These are phyloP conservation scores for Apoda limacodes DNA, from an alignment of 2,888 invertebrate species.

Conservation along the genomic window DNA sequence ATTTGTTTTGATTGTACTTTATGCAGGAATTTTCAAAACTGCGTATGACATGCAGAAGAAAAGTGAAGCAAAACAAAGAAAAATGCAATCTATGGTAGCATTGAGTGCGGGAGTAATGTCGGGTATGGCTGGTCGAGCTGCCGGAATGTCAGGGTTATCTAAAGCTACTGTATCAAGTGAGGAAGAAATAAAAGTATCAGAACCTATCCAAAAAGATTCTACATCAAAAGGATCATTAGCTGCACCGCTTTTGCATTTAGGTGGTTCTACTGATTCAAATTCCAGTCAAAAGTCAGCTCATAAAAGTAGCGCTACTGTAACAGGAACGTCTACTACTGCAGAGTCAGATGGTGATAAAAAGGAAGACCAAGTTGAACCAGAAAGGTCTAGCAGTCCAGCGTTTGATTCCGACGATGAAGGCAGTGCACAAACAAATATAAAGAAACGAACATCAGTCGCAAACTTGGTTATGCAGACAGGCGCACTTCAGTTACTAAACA, in stretches of 20 bases:
- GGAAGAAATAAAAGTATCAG: constrained; percentile 74
- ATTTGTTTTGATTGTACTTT: constrained; percentile 93
- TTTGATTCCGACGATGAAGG: constrained; percentile 97
- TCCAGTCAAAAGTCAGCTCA: constrained; percentile 72
- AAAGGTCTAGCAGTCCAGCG: constrained; percentile 91
- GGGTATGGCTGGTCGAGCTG: constrained; percentile 89
- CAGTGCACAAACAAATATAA: constrained; percentile 68
- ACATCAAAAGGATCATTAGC: constrained; percentile 49
- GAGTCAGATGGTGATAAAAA: constrained; percentile 59
- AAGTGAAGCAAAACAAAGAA: constrained; percentile 94
- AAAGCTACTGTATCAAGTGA: constrained; percentile 80
- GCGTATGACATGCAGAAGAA: constrained; percentile 98
- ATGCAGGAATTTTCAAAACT: constrained; percentile 97
- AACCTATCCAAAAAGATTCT: constrained; percentile 47
- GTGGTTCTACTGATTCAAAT: constrained; percentile 68
- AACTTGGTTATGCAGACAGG: constrained; percentile 78
- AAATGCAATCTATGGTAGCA: constrained; percentile 96
- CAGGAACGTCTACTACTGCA: constrained; percentile 68
- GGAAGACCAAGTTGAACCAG: constrained; percentile 69
- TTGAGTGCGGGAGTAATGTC: constrained; percentile 91
- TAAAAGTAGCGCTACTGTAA: constrained; percentile 68
- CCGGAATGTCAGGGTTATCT: constrained; percentile 86
- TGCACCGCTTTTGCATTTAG: constrained; percentile 47
- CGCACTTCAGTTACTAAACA: constrained; percentile 60
- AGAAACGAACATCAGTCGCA: constrained; percentile 75